Conservation (phyloP, 2,797 vertebrate species). For the Anguilla obscura region DNA sequence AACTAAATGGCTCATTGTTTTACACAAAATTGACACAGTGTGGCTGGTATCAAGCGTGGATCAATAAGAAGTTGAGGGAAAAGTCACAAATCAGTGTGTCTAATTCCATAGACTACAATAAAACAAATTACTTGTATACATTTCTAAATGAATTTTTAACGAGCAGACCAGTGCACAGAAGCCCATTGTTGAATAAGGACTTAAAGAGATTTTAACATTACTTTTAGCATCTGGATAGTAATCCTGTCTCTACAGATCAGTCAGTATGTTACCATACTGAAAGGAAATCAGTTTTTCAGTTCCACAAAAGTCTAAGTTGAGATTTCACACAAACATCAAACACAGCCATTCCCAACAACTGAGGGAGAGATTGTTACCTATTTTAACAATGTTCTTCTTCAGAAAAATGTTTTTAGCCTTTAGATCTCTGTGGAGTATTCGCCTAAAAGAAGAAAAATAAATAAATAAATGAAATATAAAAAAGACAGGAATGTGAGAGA, state of each 20-base stretch:
- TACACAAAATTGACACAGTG: not conserved
- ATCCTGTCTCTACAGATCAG: not conserved
- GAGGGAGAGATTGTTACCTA: constrained; percentile 70
- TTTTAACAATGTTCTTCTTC: constrained; percentile 84
- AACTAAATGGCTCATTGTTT: not conserved
- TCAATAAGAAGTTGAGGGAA: not conserved
- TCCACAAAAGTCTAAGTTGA: constrained; percentile 33
- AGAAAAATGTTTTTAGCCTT: constrained; percentile 88
- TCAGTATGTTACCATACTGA: not conserved
- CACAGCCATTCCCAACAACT: constrained; percentile 16
- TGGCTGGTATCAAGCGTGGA: not conserved
- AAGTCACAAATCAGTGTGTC: not conserved
- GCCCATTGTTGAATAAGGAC: not conserved
- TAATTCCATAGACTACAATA: not conserved
- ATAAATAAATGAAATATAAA: constrained; percentile 30
- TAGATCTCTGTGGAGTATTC: constrained; percentile 85
- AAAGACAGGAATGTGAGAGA: constrained; percentile 41
- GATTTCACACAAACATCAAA: constrained; percentile 35
- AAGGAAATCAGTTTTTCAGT: not conserved
- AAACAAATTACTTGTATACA: not conserved
- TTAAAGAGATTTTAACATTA: not conserved
- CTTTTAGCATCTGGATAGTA: not conserved
- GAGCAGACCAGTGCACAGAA: not conserved
- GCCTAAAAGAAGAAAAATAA: constrained; percentile 59
- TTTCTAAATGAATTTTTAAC: not conserved